phyloP scores from a whole-genome alignment of 53 echinoderm and acorn worm species.

The Astropecten irregularis region DNA sequence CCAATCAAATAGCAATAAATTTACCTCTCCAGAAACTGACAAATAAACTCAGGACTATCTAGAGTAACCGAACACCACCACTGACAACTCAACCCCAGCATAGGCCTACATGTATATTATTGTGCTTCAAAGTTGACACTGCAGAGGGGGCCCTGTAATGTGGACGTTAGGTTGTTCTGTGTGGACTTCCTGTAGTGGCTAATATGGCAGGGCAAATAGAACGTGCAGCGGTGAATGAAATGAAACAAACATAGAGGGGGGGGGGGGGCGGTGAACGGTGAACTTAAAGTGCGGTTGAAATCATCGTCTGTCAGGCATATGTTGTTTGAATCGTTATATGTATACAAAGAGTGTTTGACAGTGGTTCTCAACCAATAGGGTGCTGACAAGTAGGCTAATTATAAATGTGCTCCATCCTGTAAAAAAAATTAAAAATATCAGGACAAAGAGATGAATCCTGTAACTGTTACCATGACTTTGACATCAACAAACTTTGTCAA shows the following conservation, averaged over 20 bases:
- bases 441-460: too few species aligned
- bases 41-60: constrained; percentile 22
- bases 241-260: neutral
- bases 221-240: constrained; percentile 32
- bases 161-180: constrained; percentile 2
- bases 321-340: too few species aligned
- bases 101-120: neutral
- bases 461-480: too few species aligned
- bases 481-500: too few species aligned
- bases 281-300: constrained; percentile 25
- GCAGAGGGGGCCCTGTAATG: neutral
- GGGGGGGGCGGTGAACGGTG: constrained; percentile 1
- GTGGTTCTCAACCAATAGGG: too few species aligned
- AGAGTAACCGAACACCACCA: constrained; percentile 26
- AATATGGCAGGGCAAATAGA: constrained; percentile 40
- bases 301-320: too few species aligned
- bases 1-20: constrained; percentile 37
- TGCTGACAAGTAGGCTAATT: too few species aligned
- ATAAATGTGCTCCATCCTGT: too few species aligned
- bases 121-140: constrained; percentile 18
- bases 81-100: neutral
- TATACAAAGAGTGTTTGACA: too few species aligned
- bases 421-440: too few species aligned
- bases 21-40: constrained; percentile 2
- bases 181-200: constrained; percentile 9